These are phyloP conservation scores for Philaenus spumarius DNA, from an alignment of 1,140 invertebrate species.

Conservation along the genomic window DNA sequence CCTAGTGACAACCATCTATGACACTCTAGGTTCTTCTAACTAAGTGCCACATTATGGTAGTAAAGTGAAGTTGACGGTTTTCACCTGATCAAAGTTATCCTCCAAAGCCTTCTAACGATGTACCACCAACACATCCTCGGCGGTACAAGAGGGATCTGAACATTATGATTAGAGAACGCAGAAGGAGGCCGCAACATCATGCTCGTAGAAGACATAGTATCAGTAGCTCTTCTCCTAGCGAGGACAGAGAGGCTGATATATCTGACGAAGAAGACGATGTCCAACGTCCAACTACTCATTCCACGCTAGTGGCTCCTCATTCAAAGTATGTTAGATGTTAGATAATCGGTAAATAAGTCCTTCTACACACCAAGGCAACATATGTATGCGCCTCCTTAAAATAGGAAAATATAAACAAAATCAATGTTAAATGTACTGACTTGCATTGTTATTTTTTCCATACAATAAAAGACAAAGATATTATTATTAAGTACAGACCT, in stretches of 20 bases:
- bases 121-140: conserved; percentile 17
- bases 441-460: too few species aligned
- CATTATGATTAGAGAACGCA: conserved; percentile 34
- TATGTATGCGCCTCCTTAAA: too few species aligned
- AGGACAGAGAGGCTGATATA: conserved; percentile 40
- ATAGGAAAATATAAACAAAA: too few species aligned
- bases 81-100: conserved; percentile 56
- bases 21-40: conserved; percentile 80
- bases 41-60: conserved; percentile 81
- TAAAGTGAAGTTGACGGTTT: conserved; percentile 80
- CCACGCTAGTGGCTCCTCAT: too few species aligned
- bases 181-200: background rate
- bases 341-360: too few species aligned
- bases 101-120: background rate
- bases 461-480: too few species aligned
- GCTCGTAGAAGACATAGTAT: conserved; percentile 32
- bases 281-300: conserved; percentile 37
- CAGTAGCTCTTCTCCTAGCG: conserved; percentile 30
- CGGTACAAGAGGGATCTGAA: conserved; percentile 31
- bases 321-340: too few species aligned
- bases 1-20: conserved; percentile 83
- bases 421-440: too few species aligned
- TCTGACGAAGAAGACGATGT: conserved; percentile 42
- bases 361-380: too few species aligned
- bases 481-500: too few species aligned